A percentile compares a stretch with the other conserved stretches of the same genome.
Conservation (phyloP, 35 echinoderm and acorn worm genomes). For the Heliocidaris tuberculata region DNA sequence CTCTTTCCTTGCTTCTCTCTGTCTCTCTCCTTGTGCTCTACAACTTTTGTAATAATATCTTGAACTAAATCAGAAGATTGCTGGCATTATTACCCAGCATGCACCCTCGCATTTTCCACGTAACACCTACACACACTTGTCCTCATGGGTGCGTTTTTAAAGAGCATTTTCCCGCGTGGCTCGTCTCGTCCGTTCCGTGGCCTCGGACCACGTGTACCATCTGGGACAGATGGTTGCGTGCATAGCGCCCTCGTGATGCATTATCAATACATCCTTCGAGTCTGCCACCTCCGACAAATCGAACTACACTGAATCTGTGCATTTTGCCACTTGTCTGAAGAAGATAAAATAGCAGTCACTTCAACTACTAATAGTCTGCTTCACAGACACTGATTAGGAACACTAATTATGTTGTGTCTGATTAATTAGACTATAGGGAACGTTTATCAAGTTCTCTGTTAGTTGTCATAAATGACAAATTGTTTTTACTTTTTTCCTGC, state of each 20-base stretch:
- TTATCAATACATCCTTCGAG: conserved; percentile 12
- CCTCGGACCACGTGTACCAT: neutral
- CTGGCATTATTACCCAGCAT: neutral
- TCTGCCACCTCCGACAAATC: neutral
- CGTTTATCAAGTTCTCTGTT: too few relatives aligned
- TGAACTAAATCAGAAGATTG: neutral
- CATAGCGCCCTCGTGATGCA: neutral
- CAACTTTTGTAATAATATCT: neutral
- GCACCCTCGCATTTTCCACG: neutral
- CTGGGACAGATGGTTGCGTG: neutral
- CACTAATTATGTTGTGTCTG: too few relatives aligned
- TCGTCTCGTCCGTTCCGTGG: neutral
- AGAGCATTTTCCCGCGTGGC: neutral
- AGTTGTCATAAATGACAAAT: too few relatives aligned
- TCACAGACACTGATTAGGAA: too few relatives aligned
- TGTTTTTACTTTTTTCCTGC: too few relatives aligned
- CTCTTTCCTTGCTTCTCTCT: neutral
- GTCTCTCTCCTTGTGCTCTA: neutral
- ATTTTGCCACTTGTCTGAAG: neutral
- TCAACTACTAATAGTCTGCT: neutral
- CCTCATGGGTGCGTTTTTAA: neutral
- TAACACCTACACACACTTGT: conserved; percentile 16
- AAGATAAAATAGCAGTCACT: conserved; percentile 1
- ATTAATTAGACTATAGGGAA: too few relatives aligned
- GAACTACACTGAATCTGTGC: neutral